Evolutionary conservation across 2,888 invertebrate species (phyloP).

Genomic region (Drosophila anomalata): DNA sequence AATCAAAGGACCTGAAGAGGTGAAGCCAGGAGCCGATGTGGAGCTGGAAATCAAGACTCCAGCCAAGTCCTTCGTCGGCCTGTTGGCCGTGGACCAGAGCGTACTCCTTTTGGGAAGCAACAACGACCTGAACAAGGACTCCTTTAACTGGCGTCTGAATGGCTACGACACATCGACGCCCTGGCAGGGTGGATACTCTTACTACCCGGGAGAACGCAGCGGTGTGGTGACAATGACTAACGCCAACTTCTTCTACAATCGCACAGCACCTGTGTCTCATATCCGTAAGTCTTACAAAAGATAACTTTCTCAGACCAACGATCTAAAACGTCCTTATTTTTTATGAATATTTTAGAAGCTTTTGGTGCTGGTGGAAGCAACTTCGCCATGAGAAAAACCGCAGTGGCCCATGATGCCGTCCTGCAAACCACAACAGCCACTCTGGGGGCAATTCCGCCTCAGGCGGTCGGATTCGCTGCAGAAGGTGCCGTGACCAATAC

Average conservation of each 20-base stretch:
- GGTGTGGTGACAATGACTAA: conserved; percentile 82
- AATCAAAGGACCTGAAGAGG: conserved; percentile 87
- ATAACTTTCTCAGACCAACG: not conserved
- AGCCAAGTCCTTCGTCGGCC: conserved; percentile 93
- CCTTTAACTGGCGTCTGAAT: conserved; percentile 87
- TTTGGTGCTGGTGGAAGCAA: conserved; percentile 11
- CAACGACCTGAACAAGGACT: conserved; percentile 84
- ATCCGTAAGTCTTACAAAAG: conserved; percentile 39
- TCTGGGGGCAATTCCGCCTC: not conserved
- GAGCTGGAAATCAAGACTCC: conserved; percentile 92
- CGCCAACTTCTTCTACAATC: conserved; percentile 80
- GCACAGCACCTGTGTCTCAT: conserved; percentile 61
- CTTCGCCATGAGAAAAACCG: conserved; percentile 54
- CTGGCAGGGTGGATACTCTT: conserved; percentile 80
- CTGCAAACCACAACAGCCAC: not conserved
- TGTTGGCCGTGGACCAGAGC: conserved; percentile 94
- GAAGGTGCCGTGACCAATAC: conserved; percentile 7
- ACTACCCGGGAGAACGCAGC: conserved; percentile 76
- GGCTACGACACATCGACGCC: conserved; percentile 86
- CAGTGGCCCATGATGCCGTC: not conserved
- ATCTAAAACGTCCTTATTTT: not conserved
- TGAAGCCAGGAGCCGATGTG: conserved; percentile 91
- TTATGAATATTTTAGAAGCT: conserved; percentile 31
- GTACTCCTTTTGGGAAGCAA: conserved; percentile 89
- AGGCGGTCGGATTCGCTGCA: conserved; percentile 14